Percentiles rank a stretch among this genome's conserved stretches.
These are phyloP conservation scores for Hyaena hyaena DNA, from an alignment of 2,113 vertebrate species.

Conservation along the genomic window DNA sequence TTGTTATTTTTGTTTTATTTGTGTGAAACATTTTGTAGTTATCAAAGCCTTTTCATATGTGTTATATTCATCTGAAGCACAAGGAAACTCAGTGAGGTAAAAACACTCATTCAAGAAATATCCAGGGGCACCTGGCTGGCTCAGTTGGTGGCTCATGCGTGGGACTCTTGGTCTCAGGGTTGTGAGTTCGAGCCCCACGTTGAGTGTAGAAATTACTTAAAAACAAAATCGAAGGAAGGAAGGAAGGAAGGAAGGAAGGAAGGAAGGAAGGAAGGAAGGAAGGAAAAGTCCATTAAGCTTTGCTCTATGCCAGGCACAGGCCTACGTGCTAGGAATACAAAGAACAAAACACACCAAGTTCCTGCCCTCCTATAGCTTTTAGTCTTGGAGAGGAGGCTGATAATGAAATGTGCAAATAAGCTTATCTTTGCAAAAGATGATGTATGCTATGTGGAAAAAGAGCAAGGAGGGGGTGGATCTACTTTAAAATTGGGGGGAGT, in stretches of 20 bases:
- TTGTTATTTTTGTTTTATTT: background rate
- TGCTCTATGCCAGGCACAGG: background rate
- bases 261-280: background rate
- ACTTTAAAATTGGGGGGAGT: background rate
- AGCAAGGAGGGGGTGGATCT: background rate
- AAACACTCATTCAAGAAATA: background rate
- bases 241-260: background rate
- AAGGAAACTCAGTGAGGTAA: background rate
- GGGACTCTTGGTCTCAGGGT: no score
- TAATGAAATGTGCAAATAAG: background rate
- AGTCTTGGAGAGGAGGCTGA: background rate
- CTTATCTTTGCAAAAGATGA: background rate
- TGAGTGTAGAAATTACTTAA: background rate
- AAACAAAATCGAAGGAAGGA: background rate
- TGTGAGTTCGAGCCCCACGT: background rate
- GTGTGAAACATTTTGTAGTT: background rate
- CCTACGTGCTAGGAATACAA: background rate
- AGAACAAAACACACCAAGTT: background rate
- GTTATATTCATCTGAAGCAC: background rate
- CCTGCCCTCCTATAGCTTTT: background rate
- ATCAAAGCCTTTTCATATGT: background rate
- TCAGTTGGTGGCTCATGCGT: no score
- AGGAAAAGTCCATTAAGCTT: background rate
- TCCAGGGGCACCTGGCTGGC: no score
- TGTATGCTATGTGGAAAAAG: no score